These are phyloP conservation scores for Crematogaster levior DNA, from an alignment of 2,888 invertebrate genomes.

Conservation along the genomic window DNA sequence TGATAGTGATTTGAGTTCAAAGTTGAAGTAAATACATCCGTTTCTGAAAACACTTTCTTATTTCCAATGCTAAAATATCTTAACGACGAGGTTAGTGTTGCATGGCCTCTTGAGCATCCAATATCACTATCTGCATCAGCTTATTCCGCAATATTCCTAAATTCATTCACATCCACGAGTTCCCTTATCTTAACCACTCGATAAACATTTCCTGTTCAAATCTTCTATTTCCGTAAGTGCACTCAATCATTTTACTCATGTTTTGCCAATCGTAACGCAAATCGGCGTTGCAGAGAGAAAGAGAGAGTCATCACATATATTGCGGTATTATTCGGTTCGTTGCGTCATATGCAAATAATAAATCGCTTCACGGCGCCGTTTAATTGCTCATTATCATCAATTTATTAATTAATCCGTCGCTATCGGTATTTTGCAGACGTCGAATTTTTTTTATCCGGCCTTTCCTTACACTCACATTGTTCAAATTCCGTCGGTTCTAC, in stretches of 20 bases:
- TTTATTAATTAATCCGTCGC: constrained; percentile 36
- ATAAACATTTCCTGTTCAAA: constrained; percentile 37
- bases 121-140: constrained; percentile 21
- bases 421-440: not conserved
- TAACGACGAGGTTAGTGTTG: constrained; percentile 9
- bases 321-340: constrained; percentile 40
- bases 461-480: not conserved
- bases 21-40: constrained; percentile 36
- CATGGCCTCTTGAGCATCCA: constrained; percentile 26
- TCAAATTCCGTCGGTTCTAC: constrained; percentile 1
- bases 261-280: constrained; percentile 15
- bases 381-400: constrained; percentile 50
- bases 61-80: not conserved
- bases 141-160: constrained; percentile 5
- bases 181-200: constrained; percentile 5
- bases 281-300: constrained; percentile 11
- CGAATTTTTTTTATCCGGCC: not conserved
- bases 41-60: not conserved
- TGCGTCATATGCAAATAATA: constrained; percentile 45
- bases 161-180: constrained; percentile 11
- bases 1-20: constrained; percentile 24
- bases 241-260: constrained; percentile 16
- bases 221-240: constrained; percentile 29
- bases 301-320: constrained; percentile 23
- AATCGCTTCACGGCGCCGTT: constrained; percentile 39